Evolutionary conservation across 2,797 vertebrate species (phyloP), one percentile per base, ranked within the genome.

Genomic region (Psittacula derbiana): DNA sequence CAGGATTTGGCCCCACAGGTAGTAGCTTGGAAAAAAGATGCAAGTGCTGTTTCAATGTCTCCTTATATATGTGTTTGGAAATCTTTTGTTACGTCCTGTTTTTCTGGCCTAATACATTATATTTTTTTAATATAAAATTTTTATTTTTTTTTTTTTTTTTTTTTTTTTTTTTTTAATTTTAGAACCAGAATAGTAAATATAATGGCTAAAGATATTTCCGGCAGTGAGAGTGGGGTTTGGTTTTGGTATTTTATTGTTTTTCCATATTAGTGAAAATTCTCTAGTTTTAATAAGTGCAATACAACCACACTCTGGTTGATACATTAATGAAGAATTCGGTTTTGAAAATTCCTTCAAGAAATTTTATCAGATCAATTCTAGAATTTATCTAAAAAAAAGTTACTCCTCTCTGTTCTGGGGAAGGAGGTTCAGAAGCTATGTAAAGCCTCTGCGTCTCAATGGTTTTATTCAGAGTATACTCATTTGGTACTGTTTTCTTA

Each of bases 361-460:
- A 33, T 33, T 55, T 55, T 15, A 33, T 57, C 1, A n/a, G 30
- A 74, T 85, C 84, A 82, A 41, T 94, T 80, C 58, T 79, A 60
- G 75, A 81, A 84, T 96, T 91, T 96, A 67, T 94, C 79, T 91
- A 60, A 93, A 41, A 74, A 75, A 60, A 80, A 90, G n/a, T 94
- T 80, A 64, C 52, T 89, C 49, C 30, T 72, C 50, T 95, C 44
- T 66, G 11, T 84, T 92, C 66, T 4, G 12, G 30, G 49, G 21
- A 76, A 78, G 60, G 83, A 75, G 74, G 86, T 64, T 80, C n/a
- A 61, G 58, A 88, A 95, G 36, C 33, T 30, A 7, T 1, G 8
- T 62, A 58, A 78, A 72, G 21, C 20, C 33, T 66, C 36, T 43
- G 8, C 47, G n/a, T 79, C 12, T 40, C 36, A 70, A 44, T 57